Base-by-base conservation (phyloP, 2,113 vertebrate species). In the Ochotona princeps region DNA sequence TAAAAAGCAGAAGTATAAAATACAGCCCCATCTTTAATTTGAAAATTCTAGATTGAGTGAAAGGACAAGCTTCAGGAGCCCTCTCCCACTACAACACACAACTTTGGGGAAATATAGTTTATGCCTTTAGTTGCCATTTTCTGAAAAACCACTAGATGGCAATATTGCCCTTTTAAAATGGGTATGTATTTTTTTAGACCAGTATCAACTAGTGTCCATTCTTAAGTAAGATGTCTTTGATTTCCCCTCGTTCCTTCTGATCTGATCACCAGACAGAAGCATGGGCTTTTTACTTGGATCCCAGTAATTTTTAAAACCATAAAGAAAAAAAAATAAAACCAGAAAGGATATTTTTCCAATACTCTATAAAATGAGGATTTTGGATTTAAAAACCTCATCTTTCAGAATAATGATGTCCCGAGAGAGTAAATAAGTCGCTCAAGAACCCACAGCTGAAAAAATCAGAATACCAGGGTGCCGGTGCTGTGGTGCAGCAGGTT, bases 91-190 rank as follows among this genome's bases (percentile, higher is more conserved):
- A 76, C 61, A 8, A 90, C 6, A 23, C 38, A 61, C 9, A 79
- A 28, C 44, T 54, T 90, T 76, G n/a, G 20, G 25, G 91, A 83
- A 88, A 51, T 83, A 70, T 54, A 9, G 7, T 76, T 93, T 90
- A 44, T 85, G 49, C 5, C 67, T 79, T 90, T 69, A 93, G 63
- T 26, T 60, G 78, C 61, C 88, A 83, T 95, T 82, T 88, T 83
- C 67, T 38, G 18, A 87, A 70, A 73, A 74, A 74, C 90, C 96
- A 95, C 93, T 94, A 96, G 96, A 87, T 95, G 96, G 96, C 70
- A 15, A 89, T 38, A 75, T 14, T 63, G 20, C 60, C 60, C 38
- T 44, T 85, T 74, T 13, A 38, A 76, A 79, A 94, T n/a, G 51
- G 25, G 30, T 26, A 2, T 67, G 54, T 65, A 13, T 26, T 38